Conservation (phyloP, 2,888 invertebrate species). For the Lysandra bellargus region DNA sequence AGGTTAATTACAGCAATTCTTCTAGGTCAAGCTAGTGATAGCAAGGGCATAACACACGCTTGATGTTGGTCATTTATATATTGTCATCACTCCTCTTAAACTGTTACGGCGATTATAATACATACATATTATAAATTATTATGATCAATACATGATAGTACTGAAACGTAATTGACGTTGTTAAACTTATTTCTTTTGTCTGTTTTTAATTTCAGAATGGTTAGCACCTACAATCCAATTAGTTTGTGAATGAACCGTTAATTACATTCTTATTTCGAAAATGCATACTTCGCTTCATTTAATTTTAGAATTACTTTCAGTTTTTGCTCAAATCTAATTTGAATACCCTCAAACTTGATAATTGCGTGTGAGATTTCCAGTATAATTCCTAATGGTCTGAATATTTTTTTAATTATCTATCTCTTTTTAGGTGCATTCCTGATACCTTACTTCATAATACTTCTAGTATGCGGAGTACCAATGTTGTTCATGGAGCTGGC, state of each 20-base stretch:
- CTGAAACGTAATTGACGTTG: not conserved
- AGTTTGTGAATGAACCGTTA: not conserved
- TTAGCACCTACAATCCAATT: not conserved
- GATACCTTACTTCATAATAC: conserved; percentile 95
- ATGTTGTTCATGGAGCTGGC: conserved; percentile 96
- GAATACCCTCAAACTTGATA: not conserved
- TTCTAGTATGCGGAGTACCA: conserved; percentile 94
- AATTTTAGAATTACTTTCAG: not conserved
- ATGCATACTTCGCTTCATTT: not conserved
- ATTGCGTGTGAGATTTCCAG: not conserved
- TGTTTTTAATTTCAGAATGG: not conserved
- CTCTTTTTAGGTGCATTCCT: conserved; percentile 91
- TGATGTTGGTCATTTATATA: conserved; percentile 30
- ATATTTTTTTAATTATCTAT: not conserved
- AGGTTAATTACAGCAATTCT: conserved; percentile 64
- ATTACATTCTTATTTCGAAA: not conserved
- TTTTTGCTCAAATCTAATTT: not conserved
- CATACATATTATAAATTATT: too few relatives aligned
- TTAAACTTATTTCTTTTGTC: not conserved
- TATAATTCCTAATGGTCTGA: too few relatives aligned
- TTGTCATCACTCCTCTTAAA: conserved; percentile 11
- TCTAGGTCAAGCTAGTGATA: conserved; percentile 63
- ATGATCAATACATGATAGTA: not conserved
- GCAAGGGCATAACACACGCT: conserved; percentile 48
- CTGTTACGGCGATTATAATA: not conserved